These are phyloP conservation scores for Conus canariensis DNA, from an alignment of 2,888 invertebrate species.

Conservation along the genomic window DNA sequence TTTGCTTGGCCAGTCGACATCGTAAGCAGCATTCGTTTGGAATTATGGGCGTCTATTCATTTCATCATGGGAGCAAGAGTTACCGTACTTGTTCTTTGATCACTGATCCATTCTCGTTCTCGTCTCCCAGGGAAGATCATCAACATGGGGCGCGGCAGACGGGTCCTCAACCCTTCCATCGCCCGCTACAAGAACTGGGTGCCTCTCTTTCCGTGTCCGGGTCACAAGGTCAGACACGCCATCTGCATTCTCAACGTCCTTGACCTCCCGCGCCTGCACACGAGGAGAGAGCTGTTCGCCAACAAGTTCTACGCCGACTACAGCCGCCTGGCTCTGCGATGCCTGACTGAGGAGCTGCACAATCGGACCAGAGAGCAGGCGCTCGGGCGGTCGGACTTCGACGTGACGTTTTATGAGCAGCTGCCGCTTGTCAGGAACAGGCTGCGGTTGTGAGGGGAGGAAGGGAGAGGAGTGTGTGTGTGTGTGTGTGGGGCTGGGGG, in stretches of 20 bases:
- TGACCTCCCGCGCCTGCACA: slow-evolving; percentile 61
- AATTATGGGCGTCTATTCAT: too few species aligned
- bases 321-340: slow-evolving; percentile 63
- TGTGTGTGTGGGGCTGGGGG: too few species aligned
- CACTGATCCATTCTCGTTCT: too few species aligned
- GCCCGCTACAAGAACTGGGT: slow-evolving; percentile 12
- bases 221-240: slow-evolving; percentile 11
- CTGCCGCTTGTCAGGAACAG: not conserved
- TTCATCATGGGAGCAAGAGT: too few species aligned
- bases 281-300: slow-evolving; percentile 59
- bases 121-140: not conserved
- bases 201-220: not conserved
- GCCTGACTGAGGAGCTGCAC: slow-evolving; percentile 65
- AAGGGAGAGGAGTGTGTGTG: too few species aligned
- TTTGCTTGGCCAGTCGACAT: too few species aligned
- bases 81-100: too few species aligned
- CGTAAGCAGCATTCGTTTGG: too few species aligned
- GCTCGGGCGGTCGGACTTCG: not conserved
- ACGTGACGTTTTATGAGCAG: not conserved
- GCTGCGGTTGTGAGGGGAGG: not conserved
- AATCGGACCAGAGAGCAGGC: slow-evolving; percentile 49
- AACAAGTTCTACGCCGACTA: slow-evolving; percentile 69
- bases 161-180: not conserved
- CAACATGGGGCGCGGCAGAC: not conserved
- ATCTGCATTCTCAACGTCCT: slow-evolving; percentile 54